Conservation (phyloP, 1,140 invertebrate genomes). For the Matsumurasca onukii region DNA sequence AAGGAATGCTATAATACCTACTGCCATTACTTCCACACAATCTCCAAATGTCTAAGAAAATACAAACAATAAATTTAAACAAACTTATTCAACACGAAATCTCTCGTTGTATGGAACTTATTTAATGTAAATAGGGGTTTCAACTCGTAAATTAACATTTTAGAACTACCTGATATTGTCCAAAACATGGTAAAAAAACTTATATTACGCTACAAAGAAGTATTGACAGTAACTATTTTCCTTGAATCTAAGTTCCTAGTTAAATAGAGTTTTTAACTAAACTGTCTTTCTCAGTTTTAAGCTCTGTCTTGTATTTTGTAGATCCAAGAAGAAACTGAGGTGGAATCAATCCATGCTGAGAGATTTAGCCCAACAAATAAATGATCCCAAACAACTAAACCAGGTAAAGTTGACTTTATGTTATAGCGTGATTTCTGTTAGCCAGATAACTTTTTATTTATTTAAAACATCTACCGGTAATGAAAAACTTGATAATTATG, state of each 20-base stretch:
- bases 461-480: too few species aligned
- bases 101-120: too few species aligned
- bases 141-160: background rate
- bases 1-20: too few species aligned
- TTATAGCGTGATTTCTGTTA: too few species aligned
- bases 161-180: background rate
- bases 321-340: constrained; percentile 1
- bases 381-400: background rate
- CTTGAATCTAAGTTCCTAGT: background rate
- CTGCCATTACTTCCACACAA: too few species aligned
- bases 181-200: background rate
- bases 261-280: background rate
- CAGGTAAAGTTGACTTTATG: constrained; percentile 1
- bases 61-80: too few species aligned
- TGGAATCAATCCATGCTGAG: constrained; percentile 10
- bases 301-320: background rate
- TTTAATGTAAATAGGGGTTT: too few species aligned
- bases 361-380: constrained; percentile 10
- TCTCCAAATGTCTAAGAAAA: too few species aligned
- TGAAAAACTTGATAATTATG: too few species aligned
- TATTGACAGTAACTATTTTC: background rate
- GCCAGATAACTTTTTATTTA: too few species aligned
- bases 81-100: too few species aligned
- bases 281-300: background rate
- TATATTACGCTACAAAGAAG: background rate